phyloP scores from a whole-genome alignment of 2,113 vertebrate species.

The Jaculus jaculus region DNA sequence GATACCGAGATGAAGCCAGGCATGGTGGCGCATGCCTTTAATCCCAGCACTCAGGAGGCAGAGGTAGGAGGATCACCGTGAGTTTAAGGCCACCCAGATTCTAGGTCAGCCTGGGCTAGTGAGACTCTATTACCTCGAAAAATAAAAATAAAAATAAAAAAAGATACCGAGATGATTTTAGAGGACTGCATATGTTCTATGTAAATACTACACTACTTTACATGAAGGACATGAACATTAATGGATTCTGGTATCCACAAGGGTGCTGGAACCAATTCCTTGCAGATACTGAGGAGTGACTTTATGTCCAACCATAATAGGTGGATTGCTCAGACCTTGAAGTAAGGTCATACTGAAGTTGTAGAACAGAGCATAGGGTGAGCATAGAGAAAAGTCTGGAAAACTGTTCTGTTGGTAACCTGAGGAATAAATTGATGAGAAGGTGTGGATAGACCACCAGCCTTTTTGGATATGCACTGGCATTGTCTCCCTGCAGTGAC shows the following conservation, averaged over 20 bases:
- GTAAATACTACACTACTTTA: not conserved
- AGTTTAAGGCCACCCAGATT: too few relatives aligned
- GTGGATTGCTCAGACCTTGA: not conserved
- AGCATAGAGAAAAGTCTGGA: not conserved
- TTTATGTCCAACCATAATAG: not conserved
- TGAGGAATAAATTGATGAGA: not conserved
- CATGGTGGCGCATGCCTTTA: too few relatives aligned
- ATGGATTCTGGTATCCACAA: not conserved
- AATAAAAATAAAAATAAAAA: not conserved
- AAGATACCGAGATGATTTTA: not conserved
- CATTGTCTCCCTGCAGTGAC: not conserved
- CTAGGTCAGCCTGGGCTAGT: too few relatives aligned
- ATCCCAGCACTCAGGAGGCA: too few relatives aligned
- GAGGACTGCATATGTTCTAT: not conserved
- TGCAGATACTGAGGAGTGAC: not conserved
- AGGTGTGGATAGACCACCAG: not conserved
- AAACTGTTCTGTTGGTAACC: not conserved
- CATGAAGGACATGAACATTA: not conserved
- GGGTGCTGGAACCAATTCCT: not conserved
- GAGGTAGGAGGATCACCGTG: too few relatives aligned
- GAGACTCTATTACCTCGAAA: too few relatives aligned
- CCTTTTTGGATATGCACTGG: not conserved
- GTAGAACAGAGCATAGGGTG: not conserved
- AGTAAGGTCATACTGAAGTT: not conserved
- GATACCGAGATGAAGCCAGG: not conserved